Percentiles rank a stretch among this genome's conserved stretches.
phyloP scores from a whole-genome alignment of 2,888 invertebrate genomes.

The Drosophila putrida region DNA sequence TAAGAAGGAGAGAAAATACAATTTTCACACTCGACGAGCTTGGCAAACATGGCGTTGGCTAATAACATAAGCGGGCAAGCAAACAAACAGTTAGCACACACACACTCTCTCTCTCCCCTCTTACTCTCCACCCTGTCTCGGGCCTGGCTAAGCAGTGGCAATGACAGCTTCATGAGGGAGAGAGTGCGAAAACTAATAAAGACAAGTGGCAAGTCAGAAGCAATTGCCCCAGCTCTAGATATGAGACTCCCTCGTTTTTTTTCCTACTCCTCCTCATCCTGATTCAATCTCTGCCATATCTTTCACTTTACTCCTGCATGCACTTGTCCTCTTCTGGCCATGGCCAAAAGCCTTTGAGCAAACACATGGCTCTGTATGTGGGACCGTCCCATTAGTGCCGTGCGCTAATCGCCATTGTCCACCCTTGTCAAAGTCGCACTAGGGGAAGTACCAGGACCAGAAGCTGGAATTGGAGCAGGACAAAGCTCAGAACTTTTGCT shows the following conservation, averaged over 20 bases:
- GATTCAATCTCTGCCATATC: slow-evolving; percentile 54
- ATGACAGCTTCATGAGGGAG: slow-evolving; percentile 41
- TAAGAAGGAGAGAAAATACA: slow-evolving; percentile 33
- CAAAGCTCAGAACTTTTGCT: not conserved
- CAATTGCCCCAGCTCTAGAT: slow-evolving; percentile 47
- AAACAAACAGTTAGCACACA: slow-evolving; percentile 53
- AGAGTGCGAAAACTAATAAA: slow-evolving; percentile 76
- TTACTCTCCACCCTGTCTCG: not conserved
- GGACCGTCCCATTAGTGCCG: slow-evolving; percentile 70
- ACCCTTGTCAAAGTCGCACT: slow-evolving; percentile 73
- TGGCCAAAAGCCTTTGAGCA: slow-evolving; percentile 70
- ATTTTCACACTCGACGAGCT: slow-evolving; percentile 68
- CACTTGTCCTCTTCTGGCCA: slow-evolving; percentile 42
- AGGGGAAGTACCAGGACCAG: slow-evolving; percentile 3
- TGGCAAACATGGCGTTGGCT: slow-evolving; percentile 72
- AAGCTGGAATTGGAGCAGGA: not conserved
- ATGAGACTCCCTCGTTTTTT: not conserved
- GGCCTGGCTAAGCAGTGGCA: slow-evolving; percentile 42
- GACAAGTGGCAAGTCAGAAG: slow-evolving; percentile 79
- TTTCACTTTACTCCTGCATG: slow-evolving; percentile 49
- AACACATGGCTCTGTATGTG: slow-evolving; percentile 63
- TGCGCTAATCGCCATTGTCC: slow-evolving; percentile 80
- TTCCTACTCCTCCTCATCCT: too few species aligned
- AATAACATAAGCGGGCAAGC: slow-evolving; percentile 76
- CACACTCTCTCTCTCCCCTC: not conserved